phyloP scores from a whole-genome alignment of 2,888 invertebrate genomes.

The Noctua fimbriata region DNA sequence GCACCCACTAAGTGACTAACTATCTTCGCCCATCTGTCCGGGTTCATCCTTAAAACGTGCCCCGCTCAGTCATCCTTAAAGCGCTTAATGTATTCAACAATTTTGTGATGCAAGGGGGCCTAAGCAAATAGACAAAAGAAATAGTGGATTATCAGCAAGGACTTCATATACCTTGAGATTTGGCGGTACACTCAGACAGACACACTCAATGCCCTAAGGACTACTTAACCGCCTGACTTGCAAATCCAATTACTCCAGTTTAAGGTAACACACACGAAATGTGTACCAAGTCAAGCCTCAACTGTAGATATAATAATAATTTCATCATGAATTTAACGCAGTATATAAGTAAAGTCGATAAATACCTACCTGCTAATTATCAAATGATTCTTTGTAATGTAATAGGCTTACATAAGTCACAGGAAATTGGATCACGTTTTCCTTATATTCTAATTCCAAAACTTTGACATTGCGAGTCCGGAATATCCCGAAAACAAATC shows the following conservation, averaged over 20 bases:
- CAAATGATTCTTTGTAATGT: slow-evolving; percentile 15
- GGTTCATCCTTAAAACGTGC: too few relatives aligned
- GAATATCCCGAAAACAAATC: slow-evolving; percentile 45
- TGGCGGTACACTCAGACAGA: too few relatives aligned
- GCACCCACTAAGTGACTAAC: too few relatives aligned
- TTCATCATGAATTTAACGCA: background rate
- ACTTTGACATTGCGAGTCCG: slow-evolving; percentile 31
- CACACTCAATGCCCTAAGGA: background rate
- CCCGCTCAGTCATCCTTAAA: too few relatives aligned
- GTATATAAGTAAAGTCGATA: background rate
- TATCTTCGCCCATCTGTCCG: too few relatives aligned
- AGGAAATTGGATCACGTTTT: slow-evolving; percentile 53
- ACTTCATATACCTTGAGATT: background rate
- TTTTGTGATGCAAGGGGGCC: background rate
- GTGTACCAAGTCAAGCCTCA: background rate
- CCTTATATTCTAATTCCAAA: slow-evolving; percentile 57
- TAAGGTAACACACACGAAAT: background rate
- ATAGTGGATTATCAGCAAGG: background rate
- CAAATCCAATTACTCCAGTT: too few relatives aligned
- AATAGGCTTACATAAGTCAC: slow-evolving; percentile 42
- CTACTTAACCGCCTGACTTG: too few relatives aligned
- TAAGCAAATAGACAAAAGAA: background rate
- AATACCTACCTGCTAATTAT: slow-evolving; percentile 2
- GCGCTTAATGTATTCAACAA: too few relatives aligned
- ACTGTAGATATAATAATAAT: background rate